phyloP scores from a whole-genome alignment of 2,888 invertebrate species.

The Bellardia bayeri region DNA sequence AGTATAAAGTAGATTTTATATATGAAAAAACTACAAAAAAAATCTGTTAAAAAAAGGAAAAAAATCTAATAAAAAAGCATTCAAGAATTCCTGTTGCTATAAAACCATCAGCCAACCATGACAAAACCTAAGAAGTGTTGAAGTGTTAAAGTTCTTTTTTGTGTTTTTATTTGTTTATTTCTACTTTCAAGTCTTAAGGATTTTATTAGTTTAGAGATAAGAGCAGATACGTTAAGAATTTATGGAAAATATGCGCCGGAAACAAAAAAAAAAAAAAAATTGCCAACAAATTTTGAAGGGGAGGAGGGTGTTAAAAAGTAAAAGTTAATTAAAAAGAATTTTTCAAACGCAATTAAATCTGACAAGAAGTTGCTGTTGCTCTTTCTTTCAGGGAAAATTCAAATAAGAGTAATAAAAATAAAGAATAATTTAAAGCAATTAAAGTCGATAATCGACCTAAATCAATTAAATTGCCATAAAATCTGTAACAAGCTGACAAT shows the following conservation, averaged over 20 bases:
- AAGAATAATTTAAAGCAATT: not conserved
- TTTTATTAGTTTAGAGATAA: slow-evolving; percentile 74
- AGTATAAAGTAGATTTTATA: slow-evolving; percentile 49
- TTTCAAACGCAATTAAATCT: slow-evolving; percentile 56
- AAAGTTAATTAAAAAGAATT: slow-evolving; percentile 71
- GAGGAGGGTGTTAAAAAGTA: slow-evolving; percentile 47
- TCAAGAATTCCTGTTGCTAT: slow-evolving; percentile 75
- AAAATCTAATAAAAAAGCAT: slow-evolving; percentile 74
- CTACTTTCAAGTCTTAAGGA: slow-evolving; percentile 58
- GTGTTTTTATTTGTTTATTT: slow-evolving; percentile 51
- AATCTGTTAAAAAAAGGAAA: slow-evolving; percentile 50
- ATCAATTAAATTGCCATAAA: slow-evolving; percentile 37
- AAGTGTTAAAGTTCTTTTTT: slow-evolving; percentile 71
- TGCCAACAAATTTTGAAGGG: not conserved
- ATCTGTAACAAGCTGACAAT: not conserved
- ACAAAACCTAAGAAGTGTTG: slow-evolving; percentile 74
- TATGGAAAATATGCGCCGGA: slow-evolving; percentile 71
- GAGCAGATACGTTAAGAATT: slow-evolving; percentile 66
- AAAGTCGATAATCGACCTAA: slow-evolving; percentile 18
- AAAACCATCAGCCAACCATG: slow-evolving; percentile 72
- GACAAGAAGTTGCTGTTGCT: not conserved
- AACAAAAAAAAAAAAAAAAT: slow-evolving; percentile 29
- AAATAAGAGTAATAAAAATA: not conserved
- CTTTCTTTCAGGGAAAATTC: not conserved
- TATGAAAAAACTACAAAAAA: slow-evolving; percentile 51